Conservation (phyloP, 1,140 invertebrate species). For the Drosophila azteca region DNA sequence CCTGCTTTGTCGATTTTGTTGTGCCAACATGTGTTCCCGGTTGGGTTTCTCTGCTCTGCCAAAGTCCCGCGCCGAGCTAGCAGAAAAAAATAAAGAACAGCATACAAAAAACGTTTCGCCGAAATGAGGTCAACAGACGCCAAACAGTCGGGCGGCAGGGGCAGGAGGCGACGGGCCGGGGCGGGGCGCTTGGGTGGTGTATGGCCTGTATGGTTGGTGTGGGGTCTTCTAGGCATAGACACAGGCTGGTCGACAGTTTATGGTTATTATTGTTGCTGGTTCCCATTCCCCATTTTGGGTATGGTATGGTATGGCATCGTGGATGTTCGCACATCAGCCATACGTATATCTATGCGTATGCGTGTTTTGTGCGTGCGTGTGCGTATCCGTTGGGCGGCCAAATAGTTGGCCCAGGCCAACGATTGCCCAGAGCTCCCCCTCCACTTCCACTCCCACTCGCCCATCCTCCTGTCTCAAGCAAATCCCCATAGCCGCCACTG, state of each 20-base stretch:
- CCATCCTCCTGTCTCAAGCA: neutral
- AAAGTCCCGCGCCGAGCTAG: slow-evolving; percentile 31
- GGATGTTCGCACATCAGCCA: neutral
- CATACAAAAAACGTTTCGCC: slow-evolving; percentile 42
- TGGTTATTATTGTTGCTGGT: slow-evolving; percentile 61
- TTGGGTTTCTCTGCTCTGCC: slow-evolving; percentile 38
- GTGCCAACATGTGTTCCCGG: slow-evolving; percentile 43
- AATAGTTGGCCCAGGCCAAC: slow-evolving; percentile 27
- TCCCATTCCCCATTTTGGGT: neutral
- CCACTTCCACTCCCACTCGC: neutral
- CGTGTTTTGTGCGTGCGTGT: neutral
- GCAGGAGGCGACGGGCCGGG: neutral
- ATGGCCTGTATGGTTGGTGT: neutral
- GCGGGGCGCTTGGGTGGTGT: slow-evolving; percentile 5
- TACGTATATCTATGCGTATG: neutral
- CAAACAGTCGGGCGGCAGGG: slow-evolving; percentile 57
- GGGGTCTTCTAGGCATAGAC: slow-evolving; percentile 2
- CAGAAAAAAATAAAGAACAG: slow-evolving; percentile 3
- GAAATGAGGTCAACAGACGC: slow-evolving; percentile 81
- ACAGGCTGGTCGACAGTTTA: slow-evolving; percentile 47
- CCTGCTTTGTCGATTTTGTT: neutral
- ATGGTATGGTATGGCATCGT: too few species aligned
- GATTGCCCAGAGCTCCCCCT: neutral
- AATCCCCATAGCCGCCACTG: neutral
- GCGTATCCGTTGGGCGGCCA: slow-evolving; percentile 6